These are phyloP conservation scores for Gymnoscelis rufifasciata DNA, from an alignment of 2,888 invertebrate genomes.

Conservation along the genomic window DNA sequence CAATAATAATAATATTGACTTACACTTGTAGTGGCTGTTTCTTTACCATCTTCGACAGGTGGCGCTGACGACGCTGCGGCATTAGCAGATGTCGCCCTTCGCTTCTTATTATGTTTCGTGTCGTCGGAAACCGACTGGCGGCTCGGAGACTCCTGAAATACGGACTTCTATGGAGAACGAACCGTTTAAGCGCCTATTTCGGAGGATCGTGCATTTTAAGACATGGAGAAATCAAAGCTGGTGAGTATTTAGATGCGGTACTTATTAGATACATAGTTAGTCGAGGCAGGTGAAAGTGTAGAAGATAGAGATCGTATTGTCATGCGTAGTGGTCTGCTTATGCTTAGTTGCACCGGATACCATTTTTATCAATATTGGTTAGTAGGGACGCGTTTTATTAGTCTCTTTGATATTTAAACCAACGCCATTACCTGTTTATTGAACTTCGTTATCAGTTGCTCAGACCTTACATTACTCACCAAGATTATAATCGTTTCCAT, in stretches of 20 bases:
- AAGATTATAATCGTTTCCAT: too few relatives aligned
- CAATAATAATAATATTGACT: too few relatives aligned
- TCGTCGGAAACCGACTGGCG: slow-evolving; percentile 5
- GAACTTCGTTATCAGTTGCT: too few relatives aligned
- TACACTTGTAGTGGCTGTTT: neutral
- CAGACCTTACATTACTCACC: too few relatives aligned
- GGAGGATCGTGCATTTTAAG: too few relatives aligned
- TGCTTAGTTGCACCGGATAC: neutral
- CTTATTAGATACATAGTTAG: neutral
- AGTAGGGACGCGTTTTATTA: slow-evolving; percentile 4
- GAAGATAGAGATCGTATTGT: neutral
- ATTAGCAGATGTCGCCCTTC: slow-evolving; percentile 7
- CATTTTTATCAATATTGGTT: neutral
- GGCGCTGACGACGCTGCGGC: neutral
- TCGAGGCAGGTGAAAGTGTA: neutral
- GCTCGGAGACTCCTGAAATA: slow-evolving; percentile 11
- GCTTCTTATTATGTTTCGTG: slow-evolving; percentile 12
- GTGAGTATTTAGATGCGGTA: too few relatives aligned
- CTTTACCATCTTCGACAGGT: neutral
- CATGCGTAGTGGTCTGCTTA: too few relatives aligned
- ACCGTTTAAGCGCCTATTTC: neutral
- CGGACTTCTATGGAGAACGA: slow-evolving; percentile 6
- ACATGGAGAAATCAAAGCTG: too few relatives aligned
- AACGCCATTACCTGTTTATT: neutral
- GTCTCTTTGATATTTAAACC: neutral